Evolutionary conservation across 1,140 invertebrate species (phyloP), one percentile per base, ranked within the genome.

Genomic region (Solenopsis fugax): DNA sequence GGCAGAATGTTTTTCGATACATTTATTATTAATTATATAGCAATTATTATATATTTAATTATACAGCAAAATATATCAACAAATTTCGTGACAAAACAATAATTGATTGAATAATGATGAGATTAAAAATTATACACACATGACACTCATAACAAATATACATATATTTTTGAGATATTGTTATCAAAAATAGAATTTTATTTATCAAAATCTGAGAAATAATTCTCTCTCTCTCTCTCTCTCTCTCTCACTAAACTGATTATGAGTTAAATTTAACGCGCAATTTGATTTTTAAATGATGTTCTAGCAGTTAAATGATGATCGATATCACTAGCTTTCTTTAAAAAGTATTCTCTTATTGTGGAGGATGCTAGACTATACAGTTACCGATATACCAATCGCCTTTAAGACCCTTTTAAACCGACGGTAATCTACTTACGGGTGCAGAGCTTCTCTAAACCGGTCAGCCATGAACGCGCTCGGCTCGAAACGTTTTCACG

Each of bases 341-440:
- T 24, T 76, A n/a, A 6, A n/a, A 52, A 62, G 29, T 29, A 80
- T 18, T 45, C 4, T 21, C 1, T 4, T 16, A 41, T 48, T 48
- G n/a, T 50, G 13, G 21, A 24, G 13, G 3, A 29, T 72, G 6
- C 18, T 34, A 45, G 21, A 84, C 41, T 45, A 16, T 52, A 18
- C 21, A 64, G 52, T 45, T 54, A 65, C 45, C 48, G n/a, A 21
- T 67, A 45, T 45, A 67, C 37, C 64, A 41, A 76, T 75, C 45
- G 13, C 50, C 34, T 18, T 54, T 84, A 82, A 76, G 71, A 62
- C 76, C 24, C 77, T 24, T 41, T 88, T 82, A 89, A 89, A 88
- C 69, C 18, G 71, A 29, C 50, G 50, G 82, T 72, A 89, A 89
- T 88, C 87, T 89, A 86, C 88, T 89, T 89, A 88, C 24, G n/a